These are phyloP conservation scores for Mesorhabditis sp. DNA, from an alignment of 2,888 invertebrate species.

Conservation along the genomic window DNA sequence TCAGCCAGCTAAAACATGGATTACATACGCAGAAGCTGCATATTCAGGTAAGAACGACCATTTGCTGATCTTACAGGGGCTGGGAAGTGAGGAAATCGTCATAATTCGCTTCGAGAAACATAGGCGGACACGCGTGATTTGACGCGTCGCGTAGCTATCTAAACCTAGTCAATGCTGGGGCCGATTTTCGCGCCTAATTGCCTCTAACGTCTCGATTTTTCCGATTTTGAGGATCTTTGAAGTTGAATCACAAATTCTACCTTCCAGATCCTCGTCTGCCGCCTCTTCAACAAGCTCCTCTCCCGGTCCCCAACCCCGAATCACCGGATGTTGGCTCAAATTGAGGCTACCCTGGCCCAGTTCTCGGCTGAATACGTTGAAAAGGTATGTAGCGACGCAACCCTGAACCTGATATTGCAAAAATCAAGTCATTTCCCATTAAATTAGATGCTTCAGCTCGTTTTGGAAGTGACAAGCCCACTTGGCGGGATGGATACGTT, in stretches of 20 bases:
- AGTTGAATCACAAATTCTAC: background rate
- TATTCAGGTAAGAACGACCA: constrained; percentile 39
- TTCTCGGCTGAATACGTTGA: constrained; percentile 46
- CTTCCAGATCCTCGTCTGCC: constrained; percentile 47
- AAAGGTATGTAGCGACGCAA: constrained; percentile 25
- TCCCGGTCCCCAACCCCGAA: constrained; percentile 39
- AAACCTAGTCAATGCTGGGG: too few relatives aligned
- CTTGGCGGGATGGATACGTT: constrained; percentile 37
- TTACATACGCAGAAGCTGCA: constrained; percentile 52
- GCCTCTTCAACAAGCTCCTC: constrained; percentile 51
- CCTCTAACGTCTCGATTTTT: too few relatives aligned
- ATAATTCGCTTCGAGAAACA: too few relatives aligned
- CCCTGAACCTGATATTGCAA: background rate
- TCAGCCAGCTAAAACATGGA: constrained; percentile 50
- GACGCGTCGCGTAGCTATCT: too few relatives aligned
- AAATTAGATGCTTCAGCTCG: constrained; percentile 25
- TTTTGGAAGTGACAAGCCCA: constrained; percentile 30
- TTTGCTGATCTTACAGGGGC: background rate
- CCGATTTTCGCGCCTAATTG: too few relatives aligned
- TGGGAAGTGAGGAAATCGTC: too few relatives aligned
- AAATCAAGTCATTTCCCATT: background rate
- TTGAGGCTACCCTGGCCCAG: constrained; percentile 46
- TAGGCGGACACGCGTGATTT: too few relatives aligned
- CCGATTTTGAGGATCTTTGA: background rate
- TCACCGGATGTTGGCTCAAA: constrained; percentile 40